Evolutionary conservation across 2,113 vertebrate species (phyloP).

Genomic region (Vulpes vulpes): DNA sequence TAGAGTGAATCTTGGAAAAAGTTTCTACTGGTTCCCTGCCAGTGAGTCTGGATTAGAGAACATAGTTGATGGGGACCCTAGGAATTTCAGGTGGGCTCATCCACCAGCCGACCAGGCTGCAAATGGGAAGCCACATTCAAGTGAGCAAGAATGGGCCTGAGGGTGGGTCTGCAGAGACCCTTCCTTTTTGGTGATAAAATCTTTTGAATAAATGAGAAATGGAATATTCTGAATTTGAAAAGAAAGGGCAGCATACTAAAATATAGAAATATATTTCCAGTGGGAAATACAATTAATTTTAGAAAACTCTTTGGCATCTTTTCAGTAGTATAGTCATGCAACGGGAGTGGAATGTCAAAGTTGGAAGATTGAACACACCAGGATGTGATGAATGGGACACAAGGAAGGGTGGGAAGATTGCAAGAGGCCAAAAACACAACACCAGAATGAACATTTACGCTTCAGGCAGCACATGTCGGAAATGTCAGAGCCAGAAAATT

Average conservation of each 20-base stretch:
- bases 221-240: not conserved
- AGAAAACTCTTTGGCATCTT: not conserved
- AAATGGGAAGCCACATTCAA: not conserved
- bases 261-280: not conserved
- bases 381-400: not conserved
- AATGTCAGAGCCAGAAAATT: not conserved
- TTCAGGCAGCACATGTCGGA: not conserved
- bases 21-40: not conserved
- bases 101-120: no score
- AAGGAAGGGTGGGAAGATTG: not conserved
- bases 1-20: not conserved
- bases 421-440: not conserved
- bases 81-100: rapidly evolving
- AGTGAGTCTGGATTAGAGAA: not conserved
- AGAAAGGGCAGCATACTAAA: not conserved
- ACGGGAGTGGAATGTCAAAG: not conserved
- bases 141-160: rapidly evolving
- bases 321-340: not conserved
- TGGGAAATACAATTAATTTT: not conserved
- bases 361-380: not conserved
- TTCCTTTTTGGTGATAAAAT: not conserved
- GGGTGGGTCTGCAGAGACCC: not conserved
- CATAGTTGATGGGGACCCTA: rapidly evolving
- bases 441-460: not conserved
- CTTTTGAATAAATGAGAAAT: not conserved